Conservation (phyloP, 1,140 invertebrate species). For the Carposina sasakii region DNA sequence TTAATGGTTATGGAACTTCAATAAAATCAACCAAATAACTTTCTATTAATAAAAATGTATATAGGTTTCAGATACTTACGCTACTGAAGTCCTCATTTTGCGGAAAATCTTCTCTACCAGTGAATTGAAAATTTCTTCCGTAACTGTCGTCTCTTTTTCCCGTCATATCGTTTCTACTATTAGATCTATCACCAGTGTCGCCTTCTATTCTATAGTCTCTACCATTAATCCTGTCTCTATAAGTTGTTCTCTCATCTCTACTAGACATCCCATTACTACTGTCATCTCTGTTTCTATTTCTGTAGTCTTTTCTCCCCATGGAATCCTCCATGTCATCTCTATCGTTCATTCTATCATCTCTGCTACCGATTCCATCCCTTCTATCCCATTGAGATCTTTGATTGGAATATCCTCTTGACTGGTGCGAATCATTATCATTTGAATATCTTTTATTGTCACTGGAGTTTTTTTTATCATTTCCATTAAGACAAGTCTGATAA, state of each 20-base stretch:
- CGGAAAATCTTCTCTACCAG: conserved; percentile 35
- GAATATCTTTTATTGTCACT: conserved; percentile 20
- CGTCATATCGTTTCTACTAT: conserved; percentile 25
- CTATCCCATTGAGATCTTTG: conserved; percentile 28
- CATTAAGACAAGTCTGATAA: conserved; percentile 47
- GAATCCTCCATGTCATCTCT: conserved; percentile 9
- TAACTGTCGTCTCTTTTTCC: conserved; percentile 10
- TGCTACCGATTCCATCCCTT: conserved; percentile 27
- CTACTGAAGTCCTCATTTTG: conserved; percentile 37
- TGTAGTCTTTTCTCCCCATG: conserved; percentile 16
- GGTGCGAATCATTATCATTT: conserved; percentile 38
- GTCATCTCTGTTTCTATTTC: neutral
- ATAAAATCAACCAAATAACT: too few species aligned
- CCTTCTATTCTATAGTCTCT: conserved; percentile 7
- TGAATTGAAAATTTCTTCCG: conserved; percentile 24
- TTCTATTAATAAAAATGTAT: too few species aligned
- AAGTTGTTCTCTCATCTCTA: conserved; percentile 15
- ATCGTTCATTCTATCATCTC: conserved; percentile 20
- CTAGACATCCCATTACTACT: conserved; percentile 24
- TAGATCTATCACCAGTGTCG: neutral
- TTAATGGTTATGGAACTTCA: too few species aligned
- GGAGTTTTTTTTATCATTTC: conserved; percentile 34
- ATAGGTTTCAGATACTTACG: conserved; percentile 34
- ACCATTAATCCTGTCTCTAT: neutral
- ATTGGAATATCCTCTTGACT: conserved; percentile 26